Conservation (phyloP, 2,888 invertebrate genomes). For the Acanthosepion pharaonis region DNA sequence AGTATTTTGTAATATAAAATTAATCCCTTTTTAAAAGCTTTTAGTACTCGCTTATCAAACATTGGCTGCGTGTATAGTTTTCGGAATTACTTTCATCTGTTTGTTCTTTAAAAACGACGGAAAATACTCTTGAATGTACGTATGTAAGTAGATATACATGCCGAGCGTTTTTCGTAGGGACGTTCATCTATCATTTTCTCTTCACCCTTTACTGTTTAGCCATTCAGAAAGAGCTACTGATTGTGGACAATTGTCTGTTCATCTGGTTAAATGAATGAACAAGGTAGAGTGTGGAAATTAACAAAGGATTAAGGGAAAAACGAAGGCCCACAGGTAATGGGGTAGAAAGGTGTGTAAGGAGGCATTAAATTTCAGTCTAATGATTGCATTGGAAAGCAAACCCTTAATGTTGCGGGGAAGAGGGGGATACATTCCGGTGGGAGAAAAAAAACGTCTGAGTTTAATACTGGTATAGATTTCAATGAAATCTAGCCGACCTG, state of each 20-base stretch:
- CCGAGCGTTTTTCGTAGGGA: not conserved
- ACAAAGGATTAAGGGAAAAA: not conserved
- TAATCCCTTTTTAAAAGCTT: no score
- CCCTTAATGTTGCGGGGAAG: not conserved
- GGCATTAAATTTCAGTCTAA: not conserved
- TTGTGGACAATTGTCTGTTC: not conserved
- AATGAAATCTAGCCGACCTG: not conserved
- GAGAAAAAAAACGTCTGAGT: not conserved
- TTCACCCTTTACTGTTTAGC: not conserved
- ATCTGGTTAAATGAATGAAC: not conserved
- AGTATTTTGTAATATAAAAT: no score
- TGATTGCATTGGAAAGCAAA: not conserved
- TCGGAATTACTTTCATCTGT: no score
- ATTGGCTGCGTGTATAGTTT: no score
- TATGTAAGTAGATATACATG: not conserved
- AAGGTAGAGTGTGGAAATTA: not conserved
- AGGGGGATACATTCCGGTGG: not conserved
- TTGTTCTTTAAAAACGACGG: no score
- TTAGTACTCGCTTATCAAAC: no score
- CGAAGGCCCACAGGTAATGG: not conserved
- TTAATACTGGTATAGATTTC: conserved; percentile 8
- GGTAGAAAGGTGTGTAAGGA: not conserved
- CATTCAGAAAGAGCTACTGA: not conserved
- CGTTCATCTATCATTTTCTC: not conserved
- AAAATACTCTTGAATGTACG: no score